phyloP scores from a whole-genome alignment of 1,140 invertebrate genomes.

The Bombus huntii region DNA sequence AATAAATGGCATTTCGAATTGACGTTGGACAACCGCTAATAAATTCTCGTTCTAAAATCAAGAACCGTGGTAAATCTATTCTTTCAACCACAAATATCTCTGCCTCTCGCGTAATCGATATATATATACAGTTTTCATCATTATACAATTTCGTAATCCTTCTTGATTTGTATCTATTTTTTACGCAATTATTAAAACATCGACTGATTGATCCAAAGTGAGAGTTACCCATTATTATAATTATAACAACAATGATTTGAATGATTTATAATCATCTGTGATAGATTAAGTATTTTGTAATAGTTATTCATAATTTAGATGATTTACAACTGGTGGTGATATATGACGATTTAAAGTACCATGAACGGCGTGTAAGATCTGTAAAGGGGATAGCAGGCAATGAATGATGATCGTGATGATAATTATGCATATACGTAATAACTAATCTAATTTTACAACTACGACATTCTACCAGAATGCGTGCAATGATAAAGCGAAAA shows the following conservation, averaged over 20 bases:
- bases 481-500: background rate
- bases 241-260: background rate
- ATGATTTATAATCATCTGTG: background rate
- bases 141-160: too few relatives aligned
- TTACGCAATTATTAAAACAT: background rate
- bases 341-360: background rate
- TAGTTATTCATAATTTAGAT: background rate
- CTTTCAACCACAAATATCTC: slow-evolving; percentile 30
- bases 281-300: background rate
- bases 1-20: slow-evolving; percentile 15
- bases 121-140: too few relatives aligned
- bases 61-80: slow-evolving; percentile 1
- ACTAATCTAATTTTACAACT: too few relatives aligned
- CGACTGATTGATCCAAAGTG: background rate
- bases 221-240: background rate
- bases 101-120: background rate
- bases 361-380: too few relatives aligned
- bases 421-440: too few relatives aligned
- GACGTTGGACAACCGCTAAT: slow-evolving; percentile 52
- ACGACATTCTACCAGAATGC: too few relatives aligned
- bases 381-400: too few relatives aligned
- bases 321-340: background rate
- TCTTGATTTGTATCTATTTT: background rate
- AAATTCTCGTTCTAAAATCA: slow-evolving; percentile 63
- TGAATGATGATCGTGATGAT: too few relatives aligned